Conservation (phyloP, 2,888 invertebrate species). For the Cephus pygmeus region DNA sequence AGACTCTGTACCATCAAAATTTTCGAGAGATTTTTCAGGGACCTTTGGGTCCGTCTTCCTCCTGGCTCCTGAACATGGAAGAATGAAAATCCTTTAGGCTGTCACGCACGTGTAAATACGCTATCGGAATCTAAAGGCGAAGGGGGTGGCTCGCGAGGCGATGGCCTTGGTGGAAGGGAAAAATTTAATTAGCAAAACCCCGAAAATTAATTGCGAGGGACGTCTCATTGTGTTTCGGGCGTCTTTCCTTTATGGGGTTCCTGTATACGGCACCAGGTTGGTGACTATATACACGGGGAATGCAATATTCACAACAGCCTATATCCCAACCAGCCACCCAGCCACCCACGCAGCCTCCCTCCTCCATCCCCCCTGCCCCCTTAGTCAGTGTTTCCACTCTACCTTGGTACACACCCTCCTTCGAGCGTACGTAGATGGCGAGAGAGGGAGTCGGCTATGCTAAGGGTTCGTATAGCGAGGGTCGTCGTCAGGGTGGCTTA, state of each 20-base stretch:
- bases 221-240: conserved; percentile 53
- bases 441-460: conserved; percentile 15
- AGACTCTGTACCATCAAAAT: background rate
- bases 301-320: conserved; percentile 65
- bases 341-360: conserved; percentile 32
- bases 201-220: conserved; percentile 62
- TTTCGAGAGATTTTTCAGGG: background rate
- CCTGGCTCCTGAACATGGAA: background rate
- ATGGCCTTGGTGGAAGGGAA: conserved; percentile 32
- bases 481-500: conserved; percentile 24
- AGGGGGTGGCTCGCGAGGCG: conserved; percentile 17
- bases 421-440: background rate
- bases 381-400: conserved; percentile 13
- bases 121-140: background rate
- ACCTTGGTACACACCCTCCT: conserved; percentile 6
- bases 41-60: background rate
- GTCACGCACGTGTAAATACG: background rate
- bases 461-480: conserved; percentile 33
- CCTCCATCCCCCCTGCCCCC: background rate
- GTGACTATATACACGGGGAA: conserved; percentile 56
- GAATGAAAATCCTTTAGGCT: background rate
- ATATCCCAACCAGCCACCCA: conserved; percentile 38
- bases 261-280: conserved; percentile 3
- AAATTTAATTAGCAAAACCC: conserved; percentile 64
- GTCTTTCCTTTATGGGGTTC: background rate